Percentiles rank a stretch among this genome's conserved stretches.
Evolutionary conservation across 2,888 invertebrate genomes (phyloP).

Genomic region (Cryptus viduatorius): DNA sequence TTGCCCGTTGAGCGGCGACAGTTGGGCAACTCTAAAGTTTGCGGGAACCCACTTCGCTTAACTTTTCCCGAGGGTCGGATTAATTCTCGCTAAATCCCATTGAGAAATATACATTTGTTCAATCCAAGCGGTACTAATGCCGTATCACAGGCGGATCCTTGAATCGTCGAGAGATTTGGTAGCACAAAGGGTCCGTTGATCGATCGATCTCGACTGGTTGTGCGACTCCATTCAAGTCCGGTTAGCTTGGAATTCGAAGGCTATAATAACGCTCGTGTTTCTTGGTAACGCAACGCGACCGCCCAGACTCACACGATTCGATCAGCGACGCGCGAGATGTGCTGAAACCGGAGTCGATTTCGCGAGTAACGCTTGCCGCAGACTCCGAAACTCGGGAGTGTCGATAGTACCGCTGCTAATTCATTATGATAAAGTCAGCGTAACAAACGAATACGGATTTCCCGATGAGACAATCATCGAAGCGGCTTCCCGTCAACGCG

Average conservation of each 20-base stretch:
- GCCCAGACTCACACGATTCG: slow-evolving; percentile 60
- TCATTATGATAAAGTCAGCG: slow-evolving; percentile 22
- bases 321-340: slow-evolving; percentile 3
- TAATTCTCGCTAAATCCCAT: slow-evolving; percentile 57
- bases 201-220: slow-evolving; percentile 49
- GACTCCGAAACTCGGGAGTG: background rate
- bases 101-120: slow-evolving; percentile 36
- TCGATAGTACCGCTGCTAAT: slow-evolving; percentile 28
- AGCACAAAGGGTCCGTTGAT: slow-evolving; percentile 65
- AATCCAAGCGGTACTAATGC: background rate
- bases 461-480: background rate
- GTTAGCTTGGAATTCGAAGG: slow-evolving; percentile 67
- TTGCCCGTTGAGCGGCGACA: background rate
- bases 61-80: slow-evolving; percentile 9
- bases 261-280: slow-evolving; percentile 56
- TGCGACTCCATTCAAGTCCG: slow-evolving; percentile 61
- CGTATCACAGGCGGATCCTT: background rate
- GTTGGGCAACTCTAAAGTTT: background rate
- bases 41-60: slow-evolving; percentile 29
- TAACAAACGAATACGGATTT: slow-evolving; percentile 14
- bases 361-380: slow-evolving; percentile 1
- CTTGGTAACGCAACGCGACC: slow-evolving; percentile 49
- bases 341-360: slow-evolving; percentile 15
- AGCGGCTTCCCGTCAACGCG: background rate
- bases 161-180: slow-evolving; percentile 49